Evolutionary conservation across 2,113 vertebrate genomes (phyloP).

Genomic region (Vicugna pacos): DNA sequence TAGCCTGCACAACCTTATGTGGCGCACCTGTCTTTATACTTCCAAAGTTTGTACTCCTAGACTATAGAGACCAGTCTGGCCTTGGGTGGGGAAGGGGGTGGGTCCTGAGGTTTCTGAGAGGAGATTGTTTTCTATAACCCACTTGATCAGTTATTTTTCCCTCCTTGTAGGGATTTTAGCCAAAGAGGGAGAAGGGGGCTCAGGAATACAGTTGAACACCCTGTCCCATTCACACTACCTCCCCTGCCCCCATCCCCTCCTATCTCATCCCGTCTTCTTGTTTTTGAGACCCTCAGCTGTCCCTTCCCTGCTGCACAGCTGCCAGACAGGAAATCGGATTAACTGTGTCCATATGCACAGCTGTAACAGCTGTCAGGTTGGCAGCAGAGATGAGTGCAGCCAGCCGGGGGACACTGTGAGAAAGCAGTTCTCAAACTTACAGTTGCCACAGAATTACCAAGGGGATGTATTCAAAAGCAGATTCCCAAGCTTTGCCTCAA

Average conservation of each 20-base stretch:
- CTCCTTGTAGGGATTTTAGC: not conserved
- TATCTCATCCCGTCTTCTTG: conserved; percentile 5
- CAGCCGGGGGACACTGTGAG: not conserved
- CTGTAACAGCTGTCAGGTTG: conserved; percentile 77
- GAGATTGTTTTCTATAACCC: not conserved
- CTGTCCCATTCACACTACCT: not conserved
- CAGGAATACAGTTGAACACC: not conserved
- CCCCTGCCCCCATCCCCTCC: not conserved
- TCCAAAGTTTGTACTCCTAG: not conserved
- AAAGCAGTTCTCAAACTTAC: conserved; percentile 15
- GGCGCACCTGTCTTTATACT: not conserved
- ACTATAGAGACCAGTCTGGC: not conserved
- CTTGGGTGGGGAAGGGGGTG: not conserved
- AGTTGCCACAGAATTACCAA: not conserved
- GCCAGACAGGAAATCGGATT: conserved; percentile 80
- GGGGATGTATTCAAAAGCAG: not conserved
- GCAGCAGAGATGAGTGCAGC: not conserved
- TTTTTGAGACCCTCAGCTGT: conserved; percentile 80
- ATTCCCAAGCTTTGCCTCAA: not conserved
- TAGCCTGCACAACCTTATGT: not conserved
- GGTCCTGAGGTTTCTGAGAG: not conserved
- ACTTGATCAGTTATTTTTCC: not conserved
- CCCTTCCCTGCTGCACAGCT: conserved; percentile 66
- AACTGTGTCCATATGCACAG: conserved; percentile 72
- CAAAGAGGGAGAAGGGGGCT: not conserved